phyloP scores from a whole-genome alignment of 2,888 invertebrate species.

The Cylindroiulus punctatus region DNA sequence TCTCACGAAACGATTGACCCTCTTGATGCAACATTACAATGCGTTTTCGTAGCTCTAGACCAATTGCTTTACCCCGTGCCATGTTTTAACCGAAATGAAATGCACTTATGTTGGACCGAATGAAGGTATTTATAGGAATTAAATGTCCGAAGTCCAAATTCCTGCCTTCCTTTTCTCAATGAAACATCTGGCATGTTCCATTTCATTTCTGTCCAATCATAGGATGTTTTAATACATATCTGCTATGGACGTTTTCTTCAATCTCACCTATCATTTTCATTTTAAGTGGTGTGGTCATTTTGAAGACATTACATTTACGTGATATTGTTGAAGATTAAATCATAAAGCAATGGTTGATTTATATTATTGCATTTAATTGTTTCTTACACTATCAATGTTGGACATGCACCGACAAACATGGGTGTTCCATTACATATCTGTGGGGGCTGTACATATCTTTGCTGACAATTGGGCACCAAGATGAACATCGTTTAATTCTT shows the following conservation, averaged over 20 bases:
- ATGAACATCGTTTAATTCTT: too few species aligned
- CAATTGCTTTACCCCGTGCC: background rate
- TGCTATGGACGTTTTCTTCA: background rate
- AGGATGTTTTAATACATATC: background rate
- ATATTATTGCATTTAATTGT: background rate
- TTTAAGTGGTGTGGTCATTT: background rate
- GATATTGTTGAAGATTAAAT: too few species aligned
- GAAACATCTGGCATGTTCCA: background rate
- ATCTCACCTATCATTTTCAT: background rate
- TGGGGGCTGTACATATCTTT: too few species aligned
- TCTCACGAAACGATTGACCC: constrained; percentile 13
- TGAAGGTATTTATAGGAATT: background rate
- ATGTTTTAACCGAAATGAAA: constrained; percentile 2
- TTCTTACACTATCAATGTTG: background rate
- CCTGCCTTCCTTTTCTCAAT: background rate
- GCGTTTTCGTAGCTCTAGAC: background rate
- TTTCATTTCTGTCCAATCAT: too few species aligned
- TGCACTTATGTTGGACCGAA: background rate
- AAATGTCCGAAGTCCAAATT: constrained; percentile 15
- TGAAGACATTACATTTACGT: too few species aligned
- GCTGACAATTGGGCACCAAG: too few species aligned
- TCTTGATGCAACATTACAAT: background rate
- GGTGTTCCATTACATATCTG: constrained; percentile 7
- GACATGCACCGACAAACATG: background rate
- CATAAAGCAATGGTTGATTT: too few species aligned